Evolutionary conservation across 2,113 vertebrate species (phyloP).

Genomic region (Xenopus borealis): DNA sequence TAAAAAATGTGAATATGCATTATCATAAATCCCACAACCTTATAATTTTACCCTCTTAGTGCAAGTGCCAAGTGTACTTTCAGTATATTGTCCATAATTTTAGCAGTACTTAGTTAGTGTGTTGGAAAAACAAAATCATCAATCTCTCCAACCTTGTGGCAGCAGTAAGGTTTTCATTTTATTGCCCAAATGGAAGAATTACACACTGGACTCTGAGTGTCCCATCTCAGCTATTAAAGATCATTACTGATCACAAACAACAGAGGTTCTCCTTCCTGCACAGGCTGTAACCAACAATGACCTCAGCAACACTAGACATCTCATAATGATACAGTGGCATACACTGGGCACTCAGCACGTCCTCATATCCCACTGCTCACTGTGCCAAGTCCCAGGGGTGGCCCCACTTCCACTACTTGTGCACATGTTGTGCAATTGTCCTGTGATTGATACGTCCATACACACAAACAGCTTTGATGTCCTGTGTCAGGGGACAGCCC

Average conservation of each 20-base stretch:
- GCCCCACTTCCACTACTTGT: constrained; percentile 16
- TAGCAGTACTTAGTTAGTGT: not conserved
- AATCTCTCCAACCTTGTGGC: not conserved
- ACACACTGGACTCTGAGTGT: not conserved
- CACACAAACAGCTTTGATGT: constrained; percentile 58
- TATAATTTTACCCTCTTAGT: constrained; percentile 6
- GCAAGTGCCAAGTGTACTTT: constrained; percentile 3
- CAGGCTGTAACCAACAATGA: not conserved
- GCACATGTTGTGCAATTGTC: constrained; percentile 7
- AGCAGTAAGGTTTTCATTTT: not conserved
- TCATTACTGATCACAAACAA: not conserved
- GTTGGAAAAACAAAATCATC: not conserved
- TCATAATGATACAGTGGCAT: not conserved
- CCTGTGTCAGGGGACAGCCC: constrained; percentile 54
- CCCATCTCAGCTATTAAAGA: not conserved
- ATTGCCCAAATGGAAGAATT: not conserved
- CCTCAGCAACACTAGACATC: not conserved
- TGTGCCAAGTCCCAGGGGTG: constrained; percentile 30
- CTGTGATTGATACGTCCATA: constrained; percentile 50
- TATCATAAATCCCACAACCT: not conserved
- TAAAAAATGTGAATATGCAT: not conserved
- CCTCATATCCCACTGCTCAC: constrained; percentile 37
- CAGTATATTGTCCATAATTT: not conserved
- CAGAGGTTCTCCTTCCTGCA: not conserved
- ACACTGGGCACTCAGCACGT: constrained; percentile 28